Conservation (phyloP, 2,113 vertebrate genomes). For the Triplophysa dalaica region DNA sequence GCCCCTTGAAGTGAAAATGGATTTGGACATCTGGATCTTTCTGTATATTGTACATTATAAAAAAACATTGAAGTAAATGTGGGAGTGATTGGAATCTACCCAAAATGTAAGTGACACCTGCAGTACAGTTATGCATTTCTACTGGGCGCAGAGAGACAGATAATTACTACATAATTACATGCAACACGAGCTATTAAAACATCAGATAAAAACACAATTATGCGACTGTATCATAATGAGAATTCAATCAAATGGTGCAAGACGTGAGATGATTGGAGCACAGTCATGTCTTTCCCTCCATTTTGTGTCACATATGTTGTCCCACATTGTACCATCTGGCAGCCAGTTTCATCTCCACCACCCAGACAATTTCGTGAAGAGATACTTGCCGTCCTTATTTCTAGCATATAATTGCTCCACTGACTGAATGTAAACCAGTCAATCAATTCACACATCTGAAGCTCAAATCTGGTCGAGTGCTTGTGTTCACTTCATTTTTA, state of each 20-base stretch:
- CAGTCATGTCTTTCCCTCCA: constrained; percentile 52
- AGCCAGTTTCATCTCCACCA: constrained; percentile 51
- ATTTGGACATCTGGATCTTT: neutral
- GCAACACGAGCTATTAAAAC: constrained; percentile 71
- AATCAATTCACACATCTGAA: constrained; percentile 6
- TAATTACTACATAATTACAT: constrained; percentile 74
- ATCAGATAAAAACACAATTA: constrained; percentile 66
- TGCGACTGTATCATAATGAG: constrained; percentile 66
- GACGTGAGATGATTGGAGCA: constrained; percentile 59
- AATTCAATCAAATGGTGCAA: constrained; percentile 65
- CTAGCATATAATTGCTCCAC: constrained; percentile 31
- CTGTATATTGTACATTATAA: neutral
- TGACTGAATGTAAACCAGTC: constrained; percentile 28
- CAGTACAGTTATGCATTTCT: constrained; percentile 57
- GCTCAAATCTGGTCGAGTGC: neutral
- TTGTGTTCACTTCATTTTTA: neutral
- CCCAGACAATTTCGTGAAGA: constrained; percentile 26
- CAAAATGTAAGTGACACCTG: constrained; percentile 59
- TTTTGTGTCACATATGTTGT: constrained; percentile 71
- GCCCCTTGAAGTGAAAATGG: neutral
- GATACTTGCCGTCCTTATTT: constrained; percentile 21
- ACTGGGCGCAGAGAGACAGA: constrained; percentile 67
- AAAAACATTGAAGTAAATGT: neutral
- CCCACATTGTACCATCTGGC: constrained; percentile 69
- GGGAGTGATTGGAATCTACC: constrained; percentile 40